Evolutionary conservation across 1,140 invertebrate species (phyloP), one percentile per base, ranked within the genome.

Genomic region (Chymomyza costata): DNA sequence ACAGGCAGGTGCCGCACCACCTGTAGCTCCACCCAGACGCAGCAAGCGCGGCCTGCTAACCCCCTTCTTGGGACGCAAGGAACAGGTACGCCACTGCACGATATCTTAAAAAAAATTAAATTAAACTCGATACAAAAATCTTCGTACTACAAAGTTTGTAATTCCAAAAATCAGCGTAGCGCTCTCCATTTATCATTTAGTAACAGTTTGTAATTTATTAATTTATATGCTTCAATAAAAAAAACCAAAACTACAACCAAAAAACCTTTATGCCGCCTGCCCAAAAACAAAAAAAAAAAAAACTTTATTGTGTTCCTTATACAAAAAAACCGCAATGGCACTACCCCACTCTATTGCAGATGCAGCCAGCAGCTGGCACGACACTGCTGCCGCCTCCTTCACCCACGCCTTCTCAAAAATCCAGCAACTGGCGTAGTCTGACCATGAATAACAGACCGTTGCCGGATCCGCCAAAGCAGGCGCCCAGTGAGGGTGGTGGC

Each of bases 1-100:
- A 11, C 61, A 60, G 38, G 39, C 62, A 6, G 57, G 54, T 6
- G 63, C 64, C 3, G 84, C 89, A 8, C 90, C 93, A 1, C 94
- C 94, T 0, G 90, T 95, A 5, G 93, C 94, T 5, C 95, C 95
- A 16, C 95, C 95, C 0, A 87, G 95, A 68, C 89, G 93, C 86
- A 93, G 94, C 66, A 92, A 91, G 65, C 65, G 83, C 13, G 80
- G 83, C 66, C 80, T 73, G 65, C 46, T 86, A 66, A 65, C 87
- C 64, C 65, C 87, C 71, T 65, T 88, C 40, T 46, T 83, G 54
- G 86, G 68, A 69, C 86, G 82, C 38, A 86, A 82, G 83, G 84
- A 86, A 66, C 84, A 90, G 87, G 89, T 89, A 87, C 82, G 85
- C 57, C 70, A 68, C 68, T 87, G 86, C 84, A 83, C 78, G 66